phyloP scores from a whole-genome alignment of 2,113 vertebrate genomes.

The Rattus norvegicus region DNA sequence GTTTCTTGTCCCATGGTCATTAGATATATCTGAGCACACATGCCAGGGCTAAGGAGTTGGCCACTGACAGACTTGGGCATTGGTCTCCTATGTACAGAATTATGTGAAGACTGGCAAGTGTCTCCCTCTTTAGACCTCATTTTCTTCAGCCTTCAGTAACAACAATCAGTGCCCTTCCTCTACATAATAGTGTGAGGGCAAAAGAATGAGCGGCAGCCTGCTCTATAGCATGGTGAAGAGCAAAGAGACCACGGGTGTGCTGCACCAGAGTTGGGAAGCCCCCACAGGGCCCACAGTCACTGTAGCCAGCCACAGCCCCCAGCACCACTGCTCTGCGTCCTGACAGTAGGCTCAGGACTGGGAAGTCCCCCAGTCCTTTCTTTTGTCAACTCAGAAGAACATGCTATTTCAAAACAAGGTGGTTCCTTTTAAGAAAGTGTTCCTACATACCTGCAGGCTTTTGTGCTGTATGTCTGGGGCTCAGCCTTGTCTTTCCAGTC shows the following conservation, averaged over 20 bases:
- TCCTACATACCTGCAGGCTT: conserved; percentile 48
- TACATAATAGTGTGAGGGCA: background rate
- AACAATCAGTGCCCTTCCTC: background rate
- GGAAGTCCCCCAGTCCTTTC: conserved; percentile 59
- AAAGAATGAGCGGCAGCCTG: background rate
- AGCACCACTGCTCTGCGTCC: background rate
- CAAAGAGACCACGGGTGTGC: background rate
- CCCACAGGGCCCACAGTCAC: background rate
- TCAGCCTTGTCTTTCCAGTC: conserved; percentile 29
- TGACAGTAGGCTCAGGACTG: conserved; percentile 63
- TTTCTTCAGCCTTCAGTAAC: background rate
- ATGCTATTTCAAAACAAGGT: conserved; percentile 72
- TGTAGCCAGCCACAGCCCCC: background rate
- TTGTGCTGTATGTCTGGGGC: conserved; percentile 52
- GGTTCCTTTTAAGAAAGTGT: conserved; percentile 76
- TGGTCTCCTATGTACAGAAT: background rate
- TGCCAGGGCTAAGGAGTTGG: background rate
- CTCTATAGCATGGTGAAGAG: background rate
- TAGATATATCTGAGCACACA: background rate
- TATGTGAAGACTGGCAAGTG: background rate
- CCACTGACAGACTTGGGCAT: background rate
- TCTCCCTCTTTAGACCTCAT: background rate
- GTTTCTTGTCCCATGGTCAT: fast-evolving
- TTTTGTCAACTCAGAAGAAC: conserved; percentile 78
- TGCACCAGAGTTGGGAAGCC: background rate